Evolutionary conservation across 2,888 invertebrate species (phyloP), one percentile per base, ranked within the genome.

Genomic region (Aspidapion aeneum): DNA sequence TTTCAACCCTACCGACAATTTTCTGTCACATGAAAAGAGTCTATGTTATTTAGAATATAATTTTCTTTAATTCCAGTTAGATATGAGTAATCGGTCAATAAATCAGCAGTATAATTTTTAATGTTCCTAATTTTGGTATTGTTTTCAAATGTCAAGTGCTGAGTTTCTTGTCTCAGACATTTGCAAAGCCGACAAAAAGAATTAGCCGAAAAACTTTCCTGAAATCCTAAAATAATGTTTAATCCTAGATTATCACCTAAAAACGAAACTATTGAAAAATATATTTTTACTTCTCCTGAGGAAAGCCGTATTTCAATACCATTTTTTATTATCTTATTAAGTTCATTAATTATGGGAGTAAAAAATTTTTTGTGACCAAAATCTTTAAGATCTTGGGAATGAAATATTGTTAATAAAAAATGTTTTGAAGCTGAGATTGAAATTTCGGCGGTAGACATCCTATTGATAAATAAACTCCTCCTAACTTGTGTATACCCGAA

Each of bases 161-260:
- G 12, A 18, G 64, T 60, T 16, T 51, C 55, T 18, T 50, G 21
- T 55, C 52, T 51, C 21, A 19, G 16, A 21, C 52, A 35, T 21
- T 59, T 63, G 35, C 67, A 67, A 49, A 63, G 58, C 48, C 65
- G 55, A 21, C 67, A 63, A 55, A 62, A 67, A 54, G 49, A 63
- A 60, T 66, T 65, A 22, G 65, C 50, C 18, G 20, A 57, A 60
- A 66, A 67, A 62, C 65, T 55, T 60, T 58, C 61, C n/a, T 63
- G 60, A 60, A 67, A 67, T 3, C 65, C 65, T 17, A 66, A 19
- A 16, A 67, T 57, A 18, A 63, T 58, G 55, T 67, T 57, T 1
- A 65, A 5, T 5, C 65, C 65, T 51, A 67, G 61, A 49, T 67
- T 67, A 50, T 69, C 69, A n/a, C 67, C 67, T 18, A 69, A 18